These are phyloP conservation scores for Euborellia annulipes DNA, from an alignment of 1,140 invertebrate genomes.

Conservation along the genomic window DNA sequence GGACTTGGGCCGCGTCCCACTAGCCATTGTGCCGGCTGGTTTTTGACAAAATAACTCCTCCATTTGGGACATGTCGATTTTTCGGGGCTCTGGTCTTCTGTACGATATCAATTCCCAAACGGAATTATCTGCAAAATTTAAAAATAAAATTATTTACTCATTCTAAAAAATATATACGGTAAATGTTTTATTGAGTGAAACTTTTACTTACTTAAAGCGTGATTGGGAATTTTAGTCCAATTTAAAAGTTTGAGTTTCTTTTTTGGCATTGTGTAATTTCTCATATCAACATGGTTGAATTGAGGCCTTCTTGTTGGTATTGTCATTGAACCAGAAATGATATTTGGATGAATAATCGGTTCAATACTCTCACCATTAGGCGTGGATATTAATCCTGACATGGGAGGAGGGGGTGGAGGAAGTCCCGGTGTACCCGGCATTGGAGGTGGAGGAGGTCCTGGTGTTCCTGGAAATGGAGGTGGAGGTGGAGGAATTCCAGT, in stretches of 20 bases:
- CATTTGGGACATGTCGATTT: slow-evolving; percentile 22
- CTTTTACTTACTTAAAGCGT: slow-evolving; percentile 12
- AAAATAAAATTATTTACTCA: too few species aligned
- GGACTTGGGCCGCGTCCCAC: slow-evolving; percentile 2
- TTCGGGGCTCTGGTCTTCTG: slow-evolving; percentile 6
- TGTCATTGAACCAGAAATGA: slow-evolving; percentile 3
- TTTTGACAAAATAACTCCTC: slow-evolving; percentile 29
- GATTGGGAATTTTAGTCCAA: slow-evolving; percentile 27
- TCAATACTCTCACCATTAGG: too few species aligned
- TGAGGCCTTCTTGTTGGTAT: slow-evolving; percentile 10
- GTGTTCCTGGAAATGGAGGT: slow-evolving; percentile 7
- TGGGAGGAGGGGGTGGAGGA: neutral
- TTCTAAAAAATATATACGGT: too few species aligned
- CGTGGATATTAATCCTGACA: too few species aligned
- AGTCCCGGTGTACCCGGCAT: slow-evolving; percentile 7
- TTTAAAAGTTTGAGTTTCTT: slow-evolving; percentile 28
- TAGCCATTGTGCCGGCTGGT: neutral
- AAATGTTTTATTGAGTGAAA: too few species aligned
- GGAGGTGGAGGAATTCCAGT: slow-evolving; percentile 13
- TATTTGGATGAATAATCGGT: too few species aligned
- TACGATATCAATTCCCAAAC: slow-evolving; percentile 13
- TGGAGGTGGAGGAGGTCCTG: slow-evolving; percentile 7
- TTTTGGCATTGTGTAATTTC: slow-evolving; percentile 20
- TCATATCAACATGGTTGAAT: slow-evolving; percentile 8
- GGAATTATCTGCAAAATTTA: slow-evolving; percentile 22